Base-by-base conservation (phyloP, 2,888 invertebrate species). In the Chrysolina americana region DNA sequence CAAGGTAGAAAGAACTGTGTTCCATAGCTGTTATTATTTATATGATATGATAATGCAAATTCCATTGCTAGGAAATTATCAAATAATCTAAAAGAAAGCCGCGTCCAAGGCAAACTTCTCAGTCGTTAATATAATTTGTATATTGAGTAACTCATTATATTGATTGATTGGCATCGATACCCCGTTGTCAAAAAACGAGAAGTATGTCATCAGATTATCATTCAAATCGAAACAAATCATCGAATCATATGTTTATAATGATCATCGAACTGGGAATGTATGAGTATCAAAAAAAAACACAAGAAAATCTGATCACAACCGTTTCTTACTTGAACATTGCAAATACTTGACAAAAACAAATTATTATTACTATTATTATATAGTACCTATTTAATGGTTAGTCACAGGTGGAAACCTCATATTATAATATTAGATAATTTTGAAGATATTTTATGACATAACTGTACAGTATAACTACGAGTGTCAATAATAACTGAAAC, bases 81-180 rank as follows among this genome's bases (percentile, higher is more conserved):
- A 50, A 71, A 75, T 70, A 76, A 66, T 70, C 72, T 53, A 64
- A 72, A 75, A 76, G 66, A 76, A 68, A 73, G 70, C 73, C 66
- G 69, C 53, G 4, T 70, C 70, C 72, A 76, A 76, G 75, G 75
- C 48, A 50, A 76, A 65, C 75, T 11, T 59, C 41, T 66, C 64
- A 62, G 2, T 36, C 4, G 9, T 59, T 59, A 36, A 59, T 36
- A 59, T 59, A 59, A 36, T 36, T 59, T 13, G 59, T 59, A 59
- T n/a, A 17, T 59, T 59, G 36, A 10, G 59, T 59, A 59, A 59
- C 28, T 36, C 10, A 19, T 17, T 50, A 59, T 50, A 59, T 59
- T 10, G 59, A 59, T 59, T 59, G 36, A 59, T 28, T 17, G 36
- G 28, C 28, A 36, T 59, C 28, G 36, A 59, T 59, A 59, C 9